phyloP scores from a whole-genome alignment of 2,113 vertebrate genomes.

The Mionectes macconnelli region DNA sequence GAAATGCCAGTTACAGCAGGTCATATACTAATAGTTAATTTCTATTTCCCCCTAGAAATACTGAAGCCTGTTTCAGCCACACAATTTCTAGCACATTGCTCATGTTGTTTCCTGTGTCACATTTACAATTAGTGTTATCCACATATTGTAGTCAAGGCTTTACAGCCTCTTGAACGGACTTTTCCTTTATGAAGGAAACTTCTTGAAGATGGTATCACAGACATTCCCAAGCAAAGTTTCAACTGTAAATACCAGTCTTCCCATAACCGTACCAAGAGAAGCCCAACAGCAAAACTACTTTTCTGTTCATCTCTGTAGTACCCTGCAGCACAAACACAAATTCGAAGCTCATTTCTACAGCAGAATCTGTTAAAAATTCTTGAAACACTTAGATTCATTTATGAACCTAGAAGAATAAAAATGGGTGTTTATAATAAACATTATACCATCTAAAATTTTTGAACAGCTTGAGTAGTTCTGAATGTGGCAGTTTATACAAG shows the following conservation, averaged over 20 bases:
- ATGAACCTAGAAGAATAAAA: not conserved
- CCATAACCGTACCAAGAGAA: not conserved
- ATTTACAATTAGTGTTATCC: not conserved
- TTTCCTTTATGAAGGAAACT: not conserved
- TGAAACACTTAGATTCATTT: not conserved
- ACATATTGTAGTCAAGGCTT: not conserved
- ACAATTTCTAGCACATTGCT: not conserved
- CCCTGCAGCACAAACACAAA: not conserved
- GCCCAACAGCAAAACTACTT: not conserved
- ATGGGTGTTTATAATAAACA: not conserved
- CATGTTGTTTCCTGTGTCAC: not conserved
- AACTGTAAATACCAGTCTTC: not conserved
- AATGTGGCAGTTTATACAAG: not conserved
- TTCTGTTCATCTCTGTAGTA: not conserved
- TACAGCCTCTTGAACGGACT: not conserved
- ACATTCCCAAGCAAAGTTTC: not conserved
- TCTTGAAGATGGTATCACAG: not conserved
- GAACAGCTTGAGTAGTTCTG: not conserved
- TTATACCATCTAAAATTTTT: not conserved
- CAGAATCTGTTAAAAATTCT: not conserved
- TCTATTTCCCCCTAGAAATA: not conserved
- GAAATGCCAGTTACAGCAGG: constrained; percentile 1
- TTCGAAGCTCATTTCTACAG: not conserved
- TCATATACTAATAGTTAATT: not conserved
- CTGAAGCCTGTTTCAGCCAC: not conserved